Percentiles rank a stretch among this genome's conserved stretches.
Conservation (phyloP, 2,888 invertebrate genomes). For the Strigamia maritima region DNA sequence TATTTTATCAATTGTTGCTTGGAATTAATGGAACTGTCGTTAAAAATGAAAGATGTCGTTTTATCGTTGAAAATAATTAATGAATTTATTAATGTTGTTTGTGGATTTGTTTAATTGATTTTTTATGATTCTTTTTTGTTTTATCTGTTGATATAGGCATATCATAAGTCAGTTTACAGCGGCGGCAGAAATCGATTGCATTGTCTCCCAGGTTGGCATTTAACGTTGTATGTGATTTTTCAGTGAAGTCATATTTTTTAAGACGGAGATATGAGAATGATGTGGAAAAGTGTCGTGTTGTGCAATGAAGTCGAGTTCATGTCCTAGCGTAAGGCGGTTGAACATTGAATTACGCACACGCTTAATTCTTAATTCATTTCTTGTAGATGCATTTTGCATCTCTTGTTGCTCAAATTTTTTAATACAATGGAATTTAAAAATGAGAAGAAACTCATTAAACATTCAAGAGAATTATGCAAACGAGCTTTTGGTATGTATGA, state of each 20-base stretch:
- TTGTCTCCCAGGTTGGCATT: slow-evolving; percentile 27
- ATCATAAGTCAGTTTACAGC: not conserved
- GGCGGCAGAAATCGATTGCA: slow-evolving; percentile 17
- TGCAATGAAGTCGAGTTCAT: slow-evolving; percentile 1
- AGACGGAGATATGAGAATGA: not conserved
- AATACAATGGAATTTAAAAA: slow-evolving; percentile 12
- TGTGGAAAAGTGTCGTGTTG: slow-evolving; percentile 25
- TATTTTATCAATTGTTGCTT: too few species aligned
- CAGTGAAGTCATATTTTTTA: slow-evolving; percentile 26
- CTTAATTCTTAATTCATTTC: slow-evolving; percentile 29
- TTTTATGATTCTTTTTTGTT: not conserved
- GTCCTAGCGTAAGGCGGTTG: not conserved
- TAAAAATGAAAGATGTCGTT: too few species aligned
- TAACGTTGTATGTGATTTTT: slow-evolving; percentile 10
- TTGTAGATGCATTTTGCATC: not conserved
- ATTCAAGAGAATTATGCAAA: slow-evolving; percentile 29
- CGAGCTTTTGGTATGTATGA: slow-evolving; percentile 30
- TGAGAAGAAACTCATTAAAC: slow-evolving; percentile 32
- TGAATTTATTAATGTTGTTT: not conserved
- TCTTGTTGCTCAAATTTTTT: not conserved
- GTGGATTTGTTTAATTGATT: not conserved
- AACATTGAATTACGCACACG: not conserved
- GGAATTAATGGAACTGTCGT: too few species aligned
- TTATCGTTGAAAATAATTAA: too few species aligned
- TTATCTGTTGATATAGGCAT: not conserved